Percentiles rank a stretch among this genome's conserved stretches.
These are phyloP conservation scores for Fissipunctia ypsillon DNA, from an alignment of 2,888 invertebrate genomes.

Conservation along the genomic window DNA sequence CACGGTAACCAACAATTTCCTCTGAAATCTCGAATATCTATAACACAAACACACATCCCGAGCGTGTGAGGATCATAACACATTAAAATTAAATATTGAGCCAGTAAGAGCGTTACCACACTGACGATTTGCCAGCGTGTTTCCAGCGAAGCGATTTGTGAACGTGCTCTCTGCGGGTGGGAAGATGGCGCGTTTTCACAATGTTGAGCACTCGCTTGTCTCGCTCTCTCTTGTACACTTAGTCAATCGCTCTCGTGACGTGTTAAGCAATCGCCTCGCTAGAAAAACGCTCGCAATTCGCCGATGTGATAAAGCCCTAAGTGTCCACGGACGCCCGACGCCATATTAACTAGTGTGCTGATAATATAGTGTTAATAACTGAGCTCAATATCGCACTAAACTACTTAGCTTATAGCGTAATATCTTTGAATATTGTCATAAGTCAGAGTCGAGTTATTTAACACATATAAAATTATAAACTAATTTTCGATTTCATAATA, in stretches of 20 bases:
- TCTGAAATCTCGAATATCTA: background rate
- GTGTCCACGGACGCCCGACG: constrained; percentile 1
- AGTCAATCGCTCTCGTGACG: background rate
- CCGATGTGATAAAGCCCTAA: background rate
- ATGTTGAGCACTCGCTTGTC: background rate
- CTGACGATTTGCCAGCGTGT: background rate
- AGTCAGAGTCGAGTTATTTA: background rate
- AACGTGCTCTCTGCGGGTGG: background rate
- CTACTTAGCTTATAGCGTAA: constrained; percentile 18
- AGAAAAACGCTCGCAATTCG: background rate
- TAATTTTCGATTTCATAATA: constrained; percentile 1
- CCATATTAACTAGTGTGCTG: constrained; percentile 35
- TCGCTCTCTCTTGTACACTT: background rate
- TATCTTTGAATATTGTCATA: constrained; percentile 14
- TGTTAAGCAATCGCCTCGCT: background rate
- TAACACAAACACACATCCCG: constrained; percentile 4
- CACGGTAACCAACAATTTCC: background rate
- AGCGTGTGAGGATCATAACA: no score
- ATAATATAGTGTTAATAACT: constrained; percentile 48
- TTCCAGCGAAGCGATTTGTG: background rate
- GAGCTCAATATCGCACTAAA: constrained; percentile 42
- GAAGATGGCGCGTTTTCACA: background rate
- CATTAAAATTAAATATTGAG: constrained; percentile 22
- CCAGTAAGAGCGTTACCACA: background rate
- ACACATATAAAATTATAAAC: constrained; percentile 3